Evolutionary conservation across 2,888 invertebrate species (phyloP), one percentile per base, ranked within the genome.

Genomic region (Pachydiplax longipennis): DNA sequence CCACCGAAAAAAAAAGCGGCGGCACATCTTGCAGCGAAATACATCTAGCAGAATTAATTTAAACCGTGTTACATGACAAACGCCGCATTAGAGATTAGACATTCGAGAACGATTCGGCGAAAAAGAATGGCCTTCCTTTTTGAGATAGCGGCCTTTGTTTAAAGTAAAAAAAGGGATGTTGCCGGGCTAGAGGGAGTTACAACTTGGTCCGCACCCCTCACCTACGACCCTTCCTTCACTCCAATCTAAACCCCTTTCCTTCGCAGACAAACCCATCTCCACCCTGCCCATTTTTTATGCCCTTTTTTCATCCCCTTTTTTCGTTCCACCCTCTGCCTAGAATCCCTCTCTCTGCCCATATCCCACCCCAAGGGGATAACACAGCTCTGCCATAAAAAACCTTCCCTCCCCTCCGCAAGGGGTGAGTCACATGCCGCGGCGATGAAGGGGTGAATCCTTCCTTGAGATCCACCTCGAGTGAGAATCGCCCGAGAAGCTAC

Each of bases 241-340:
- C 80, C 80, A 22, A 37, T 44, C 40, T n/a, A 18, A 81, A 37
- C 81, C 40, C 81, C 81, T 44, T 40, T 44, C 81, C 40, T 44
- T 37, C 81, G 22, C 81, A 37, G 81, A 81, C 37, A 22, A 81
- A 10, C 40, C 81, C 81, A 81, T 37, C 81, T 44, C 58, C 83
- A 25, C 83, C 83, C 58, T 58, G 35, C 58, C 83, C 83, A 83
- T 58, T 83, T 83, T 83, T 83, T 83, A 83, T 83, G 83, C 83
- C 83, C 58, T 83, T 83, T 83, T 83, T 83, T 58, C 25, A 53
- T 58, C 83, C 83, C 83, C 25, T 82, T 73, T 31, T 65, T 83
- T 53, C 48, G 44, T 83, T 48, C 82, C 35, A 35, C 83, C 65
- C 65, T 25, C 65, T 65, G 65, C 65, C 65, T 65, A 22, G 65